phyloP scores from a whole-genome alignment of 35 echinoderm and acorn worm genomes.

The Nesometra sesokonis region DNA sequence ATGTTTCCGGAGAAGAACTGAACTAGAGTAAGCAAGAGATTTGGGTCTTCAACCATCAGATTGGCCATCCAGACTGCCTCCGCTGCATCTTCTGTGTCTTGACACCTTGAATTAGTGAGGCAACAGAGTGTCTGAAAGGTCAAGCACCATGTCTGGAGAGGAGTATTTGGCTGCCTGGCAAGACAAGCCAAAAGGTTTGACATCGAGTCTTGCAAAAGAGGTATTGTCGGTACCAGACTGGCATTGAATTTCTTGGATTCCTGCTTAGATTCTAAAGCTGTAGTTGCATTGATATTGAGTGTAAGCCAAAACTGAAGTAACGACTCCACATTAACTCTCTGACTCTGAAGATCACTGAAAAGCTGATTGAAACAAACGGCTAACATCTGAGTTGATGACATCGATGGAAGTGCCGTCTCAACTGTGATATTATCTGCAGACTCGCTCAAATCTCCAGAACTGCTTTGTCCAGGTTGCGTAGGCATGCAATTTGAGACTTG shows the following conservation, averaged over 20 bases:
- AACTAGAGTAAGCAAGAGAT: slow-evolving; percentile 52
- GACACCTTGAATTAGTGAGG: slow-evolving; percentile 42
- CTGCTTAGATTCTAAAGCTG: slow-evolving; percentile 31
- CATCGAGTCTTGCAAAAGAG: slow-evolving; percentile 46
- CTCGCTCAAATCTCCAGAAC: slow-evolving; percentile 11
- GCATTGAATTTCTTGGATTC: slow-evolving; percentile 48
- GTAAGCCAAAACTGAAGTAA: slow-evolving; percentile 53
- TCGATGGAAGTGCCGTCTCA: neutral
- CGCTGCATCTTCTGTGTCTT: slow-evolving; percentile 4
- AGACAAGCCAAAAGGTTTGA: slow-evolving; percentile 51
- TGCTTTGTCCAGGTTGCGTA: neutral
- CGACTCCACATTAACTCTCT: slow-evolving; percentile 14
- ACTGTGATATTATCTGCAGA: slow-evolving; percentile 12
- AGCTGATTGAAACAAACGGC: slow-evolving; percentile 72
- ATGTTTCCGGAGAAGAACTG: slow-evolving; percentile 70
- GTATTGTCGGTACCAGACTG: slow-evolving; percentile 50
- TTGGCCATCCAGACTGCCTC: slow-evolving; percentile 44
- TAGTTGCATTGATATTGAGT: slow-evolving; percentile 41
- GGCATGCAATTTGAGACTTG: slow-evolving; percentile 22
- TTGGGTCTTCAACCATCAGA: slow-evolving; percentile 51
- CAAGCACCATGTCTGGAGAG: slow-evolving; percentile 74
- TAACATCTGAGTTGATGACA: slow-evolving; percentile 56
- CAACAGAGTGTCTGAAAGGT: slow-evolving; percentile 62
- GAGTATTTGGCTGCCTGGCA: slow-evolving; percentile 37
- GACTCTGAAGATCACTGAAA: slow-evolving; percentile 44